Evolutionary conservation across 2,888 invertebrate species (phyloP), one percentile per base, ranked within the genome.

Genomic region (Drosophila testacea): DNA sequence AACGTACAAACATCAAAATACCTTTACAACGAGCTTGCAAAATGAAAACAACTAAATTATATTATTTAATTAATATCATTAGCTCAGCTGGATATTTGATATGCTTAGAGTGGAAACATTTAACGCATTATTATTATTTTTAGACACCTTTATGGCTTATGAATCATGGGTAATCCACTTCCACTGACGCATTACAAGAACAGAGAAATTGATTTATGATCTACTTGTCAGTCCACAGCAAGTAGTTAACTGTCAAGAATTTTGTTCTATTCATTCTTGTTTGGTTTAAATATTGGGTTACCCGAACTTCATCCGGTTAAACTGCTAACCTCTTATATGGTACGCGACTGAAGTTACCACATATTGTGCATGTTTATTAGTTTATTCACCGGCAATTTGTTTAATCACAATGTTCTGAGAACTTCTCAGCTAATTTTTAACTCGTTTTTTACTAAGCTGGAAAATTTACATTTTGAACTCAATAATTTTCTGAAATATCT

Each of bases 291-390:
- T 36, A n/a, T 46, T 55, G 44, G 69, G 48, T 57, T 28, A 41
- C 10, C 44, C 27, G 34, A 48, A 54, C 73, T 83, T 83, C 63
- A 83, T 83, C 87, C 82, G 89, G 89, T 81, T 88, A 68, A 77
- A 80, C 70, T 67, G 67, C 64, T 59, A 51, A 34, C 38, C 34
- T 9, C 44, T 62, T 47, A 39, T 59, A 36, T 41, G 56, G 48
- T 57, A 9, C 22, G n/a, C 34, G 22, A 27, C 34, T 66, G 57
- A 57, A 69, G 51, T 47, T 77, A 64, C 65, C 67, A 65, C 34
- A 74, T 68, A 60, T 52, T 73, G 46, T 64, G 69, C 83, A 75
- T 79, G 64, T 72, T 82, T 82, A 82, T 88, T 88, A 68, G 88
- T 82, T 82, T 85, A 79, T 81, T 81, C 79, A 81, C 81, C 88